Base-by-base conservation (phyloP, 1,140 invertebrate species). In the Scaptomyza montana region DNA sequence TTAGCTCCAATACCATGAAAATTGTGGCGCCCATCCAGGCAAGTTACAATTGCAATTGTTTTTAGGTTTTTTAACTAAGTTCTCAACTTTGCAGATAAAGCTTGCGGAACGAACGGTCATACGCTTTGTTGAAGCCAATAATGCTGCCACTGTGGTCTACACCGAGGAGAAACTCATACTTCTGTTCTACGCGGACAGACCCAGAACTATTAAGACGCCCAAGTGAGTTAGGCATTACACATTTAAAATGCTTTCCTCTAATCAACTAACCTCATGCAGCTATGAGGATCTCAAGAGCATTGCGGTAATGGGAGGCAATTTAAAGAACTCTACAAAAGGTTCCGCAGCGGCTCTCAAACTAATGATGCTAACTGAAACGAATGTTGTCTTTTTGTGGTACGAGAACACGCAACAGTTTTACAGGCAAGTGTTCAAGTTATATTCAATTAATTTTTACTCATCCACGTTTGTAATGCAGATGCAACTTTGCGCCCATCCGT, bases 381-480 rank as follows among this genome's bases (percentile, higher is more conserved):
- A 91, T 78, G 86, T 91, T 36, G 62, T 92, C 5, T 92, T 84
- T 45, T 59, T 92, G 0, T 92, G 91, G 91, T 92, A 92, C 63
- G 91, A 92, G 68, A 90, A 91, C 16, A 87, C 82, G 4, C 85
- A 91, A 49, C 80, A 90, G 46, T 92, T 91, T 30, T 87, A 91
- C 57, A 92, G 80, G 91, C 77, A 66, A 66, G 59, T 59, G 4
- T 3, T 6, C 2, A 33, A 33, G 8, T 43, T n/a, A 43, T 12
- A 43, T 43, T 25, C 21, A 25, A 3, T 3, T 25, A 25, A n/a
- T n/a, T 43, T 3, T n/a, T 6, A n/a, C 0, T 43, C 12, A n/a
- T 1, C 33, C 7, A 9, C n/a, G 3, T 4, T 3, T 5, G 12
- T 53, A 7, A 25, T 68, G 0, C 59, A 92, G 91, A 72, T 92